Evolutionary conservation across 2,797 vertebrate species (phyloP).

Genomic region (Eupleurogrammus muticus): DNA sequence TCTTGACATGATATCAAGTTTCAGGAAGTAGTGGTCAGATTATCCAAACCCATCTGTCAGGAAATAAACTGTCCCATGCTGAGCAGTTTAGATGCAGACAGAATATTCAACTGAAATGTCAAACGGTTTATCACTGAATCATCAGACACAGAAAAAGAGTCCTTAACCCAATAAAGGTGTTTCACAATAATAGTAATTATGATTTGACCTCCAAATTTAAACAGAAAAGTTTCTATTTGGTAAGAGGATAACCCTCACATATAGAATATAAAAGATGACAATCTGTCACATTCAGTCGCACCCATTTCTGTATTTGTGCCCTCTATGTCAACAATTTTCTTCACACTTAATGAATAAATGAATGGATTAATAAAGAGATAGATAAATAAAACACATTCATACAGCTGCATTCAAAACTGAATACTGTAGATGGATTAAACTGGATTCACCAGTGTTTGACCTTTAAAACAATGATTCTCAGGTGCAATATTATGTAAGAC

Average conservation of each 20-base stretch:
- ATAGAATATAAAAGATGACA: not conserved
- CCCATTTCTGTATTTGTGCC: not conserved
- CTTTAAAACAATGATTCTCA: no score
- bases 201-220: not conserved
- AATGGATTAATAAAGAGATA: no score
- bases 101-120: slow-evolving; percentile 7
- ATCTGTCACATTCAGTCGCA: not conserved
- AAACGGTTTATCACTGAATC: not conserved
- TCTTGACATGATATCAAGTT: slow-evolving; percentile 31
- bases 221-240: not conserved
- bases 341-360: no score
- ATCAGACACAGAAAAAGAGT: not conserved
- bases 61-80: slow-evolving; percentile 18
- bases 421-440: no score
- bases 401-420: no score
- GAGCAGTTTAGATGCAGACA: not conserved
- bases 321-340: not conserved
- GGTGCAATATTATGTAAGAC: no score
- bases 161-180: not conserved
- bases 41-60: slow-evolving; percentile 17
- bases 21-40: slow-evolving; percentile 9
- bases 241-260: not conserved
- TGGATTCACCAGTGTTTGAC: no score
- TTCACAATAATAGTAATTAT: not conserved
- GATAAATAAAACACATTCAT: no score